phyloP scores from a whole-genome alignment of 1,140 invertebrate genomes.

The Drosophila orosa region DNA sequence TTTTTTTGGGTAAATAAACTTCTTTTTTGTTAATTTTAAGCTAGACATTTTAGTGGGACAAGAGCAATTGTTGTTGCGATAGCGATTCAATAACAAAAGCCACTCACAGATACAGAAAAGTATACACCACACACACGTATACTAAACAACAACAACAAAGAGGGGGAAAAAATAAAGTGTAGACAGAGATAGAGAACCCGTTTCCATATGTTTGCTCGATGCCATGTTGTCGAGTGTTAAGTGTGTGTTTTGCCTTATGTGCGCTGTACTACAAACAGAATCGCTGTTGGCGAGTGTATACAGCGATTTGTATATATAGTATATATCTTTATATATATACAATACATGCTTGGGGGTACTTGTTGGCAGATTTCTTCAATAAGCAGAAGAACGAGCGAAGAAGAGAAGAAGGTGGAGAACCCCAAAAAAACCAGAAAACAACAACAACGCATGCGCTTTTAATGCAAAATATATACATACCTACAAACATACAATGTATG shows the following conservation, averaged over 20 bases:
- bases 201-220: constrained; percentile 74
- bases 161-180: constrained; percentile 6
- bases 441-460: constrained; percentile 68
- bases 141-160: constrained; percentile 34
- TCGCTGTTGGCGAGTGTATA: constrained; percentile 33
- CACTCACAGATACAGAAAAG: constrained; percentile 57
- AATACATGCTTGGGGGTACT: constrained; percentile 43
- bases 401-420: constrained; percentile 8
- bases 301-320: constrained; percentile 13
- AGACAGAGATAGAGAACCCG: constrained; percentile 57
- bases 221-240: constrained; percentile 63
- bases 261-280: constrained; percentile 22
- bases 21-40: constrained; percentile 3
- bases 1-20: background rate
- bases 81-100: constrained; percentile 75
- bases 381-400: constrained; percentile 16
- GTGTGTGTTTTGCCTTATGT: constrained; percentile 60
- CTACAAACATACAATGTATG: background rate
- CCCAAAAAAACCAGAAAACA: constrained; percentile 50
- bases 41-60: constrained; percentile 29
- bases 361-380: constrained; percentile 67
- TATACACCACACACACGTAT: constrained; percentile 24
- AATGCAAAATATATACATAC: constrained; percentile 28
- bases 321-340: constrained; percentile 10
- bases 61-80: constrained; percentile 61